phyloP scores from a whole-genome alignment of 2,888 invertebrate species.

The Lysandra bellargus region DNA sequence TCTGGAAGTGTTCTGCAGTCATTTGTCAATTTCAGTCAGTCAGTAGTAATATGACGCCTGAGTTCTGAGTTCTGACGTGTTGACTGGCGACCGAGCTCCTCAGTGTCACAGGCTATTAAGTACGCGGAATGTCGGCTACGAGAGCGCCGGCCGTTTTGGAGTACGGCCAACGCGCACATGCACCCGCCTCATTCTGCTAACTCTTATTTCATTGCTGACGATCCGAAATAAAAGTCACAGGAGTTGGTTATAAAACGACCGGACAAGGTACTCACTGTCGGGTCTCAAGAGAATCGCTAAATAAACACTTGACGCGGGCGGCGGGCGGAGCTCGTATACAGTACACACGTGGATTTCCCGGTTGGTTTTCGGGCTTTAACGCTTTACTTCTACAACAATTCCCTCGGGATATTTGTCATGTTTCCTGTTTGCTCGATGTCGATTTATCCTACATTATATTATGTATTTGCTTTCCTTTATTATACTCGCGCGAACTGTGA shows the following conservation, averaged over 20 bases:
- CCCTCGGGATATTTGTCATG: background rate
- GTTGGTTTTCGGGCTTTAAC: background rate
- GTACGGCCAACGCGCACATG: constrained; percentile 3
- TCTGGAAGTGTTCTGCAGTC: too few relatives aligned
- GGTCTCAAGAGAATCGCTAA: background rate
- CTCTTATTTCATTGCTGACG: constrained; percentile 1
- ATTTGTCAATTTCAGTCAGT: too few relatives aligned
- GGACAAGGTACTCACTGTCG: background rate
- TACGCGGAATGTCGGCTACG: constrained; percentile 9
- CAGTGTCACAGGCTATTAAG: constrained; percentile 16
- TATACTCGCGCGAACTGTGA: background rate
- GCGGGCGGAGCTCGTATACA: background rate
- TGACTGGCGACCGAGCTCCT: background rate
- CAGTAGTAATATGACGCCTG: too few relatives aligned
- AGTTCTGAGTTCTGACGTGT: background rate
- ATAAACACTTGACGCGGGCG: background rate
- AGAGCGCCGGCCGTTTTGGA: constrained; percentile 14
- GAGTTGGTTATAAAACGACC: background rate
- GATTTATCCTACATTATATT: background rate
- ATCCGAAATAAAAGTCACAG: background rate
- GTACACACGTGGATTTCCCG: constrained; percentile 1
- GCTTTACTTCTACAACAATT: background rate
- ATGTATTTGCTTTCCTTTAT: background rate
- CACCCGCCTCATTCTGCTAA: background rate
- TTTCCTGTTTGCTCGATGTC: background rate